Evolutionary conservation across 2,113 vertebrate genomes (phyloP), one percentile per base, ranked within the genome.

Genomic region (Atlantisia rogersi): DNA sequence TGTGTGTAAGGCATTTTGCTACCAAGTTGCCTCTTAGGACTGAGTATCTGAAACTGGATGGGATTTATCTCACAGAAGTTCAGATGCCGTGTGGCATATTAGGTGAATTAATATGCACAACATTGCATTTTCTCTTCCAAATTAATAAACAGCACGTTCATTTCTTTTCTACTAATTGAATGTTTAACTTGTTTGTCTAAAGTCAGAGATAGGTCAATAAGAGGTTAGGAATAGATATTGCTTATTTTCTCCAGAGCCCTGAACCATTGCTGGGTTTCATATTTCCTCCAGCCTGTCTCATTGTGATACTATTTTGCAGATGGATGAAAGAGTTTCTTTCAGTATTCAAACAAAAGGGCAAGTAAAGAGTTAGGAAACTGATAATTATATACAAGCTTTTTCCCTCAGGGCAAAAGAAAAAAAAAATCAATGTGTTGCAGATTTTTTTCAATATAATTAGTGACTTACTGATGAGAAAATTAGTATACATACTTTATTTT

Each of bases 181-280:
- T 94, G 95, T 93, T 97, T 95, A 96, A 97, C 88, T 97, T 94
- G 81, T 95, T 97, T 96, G 93, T 96, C 90, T 90, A 82, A 95
- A 91, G 78, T 64, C 91, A 85, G 82, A 65, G 75, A 82, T 68
- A 84, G 93, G 94, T 93, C 96, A 97, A 32, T 64, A 77, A 82
- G 86, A 91, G 94, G 90, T 92, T 68, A 82, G 88, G 73, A 78
- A 80, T 62, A 75, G 53, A 95, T 96, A 94, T 83, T 96, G 62
- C 68, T 85, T 75, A 39, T 90, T 82, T 87, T 84, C 94, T 95
- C 86, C 71, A 73, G 96, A 94, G 97, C 82, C 73, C 63, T 80
- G 64, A 89, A 76, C 88, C 64, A 29, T 80, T 0, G 0, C 85
- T 86, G 78, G 50, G 59, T 94, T 92, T 95, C 62, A 28, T 82